These are phyloP conservation scores for Augiades crinisus DNA, from an alignment of 2,888 invertebrate genomes.

Conservation along the genomic window DNA sequence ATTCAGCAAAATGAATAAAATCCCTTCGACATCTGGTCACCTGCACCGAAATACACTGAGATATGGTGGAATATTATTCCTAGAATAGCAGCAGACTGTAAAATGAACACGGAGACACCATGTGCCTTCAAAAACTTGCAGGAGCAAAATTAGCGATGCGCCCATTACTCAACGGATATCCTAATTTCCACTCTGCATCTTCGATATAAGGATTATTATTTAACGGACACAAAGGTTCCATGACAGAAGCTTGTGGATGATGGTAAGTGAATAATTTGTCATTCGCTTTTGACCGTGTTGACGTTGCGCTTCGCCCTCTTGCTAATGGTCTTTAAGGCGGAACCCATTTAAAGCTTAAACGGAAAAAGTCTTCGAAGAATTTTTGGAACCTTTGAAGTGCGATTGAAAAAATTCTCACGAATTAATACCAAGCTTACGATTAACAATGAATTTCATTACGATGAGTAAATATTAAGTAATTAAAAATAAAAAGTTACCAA, in stretches of 20 bases:
- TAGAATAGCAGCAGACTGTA: slow-evolving; percentile 80
- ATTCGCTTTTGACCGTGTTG: slow-evolving; percentile 64
- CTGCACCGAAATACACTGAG: slow-evolving; percentile 70
- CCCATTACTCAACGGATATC: slow-evolving; percentile 12
- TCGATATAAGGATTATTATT: slow-evolving; percentile 31
- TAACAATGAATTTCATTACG: background rate
- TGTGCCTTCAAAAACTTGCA: slow-evolving; percentile 69
- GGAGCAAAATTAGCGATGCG: slow-evolving; percentile 35
- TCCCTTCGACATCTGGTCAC: slow-evolving; percentile 73
- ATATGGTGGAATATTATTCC: slow-evolving; percentile 74
- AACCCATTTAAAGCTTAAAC: slow-evolving; percentile 36
- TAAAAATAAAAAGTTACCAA: too few species aligned
- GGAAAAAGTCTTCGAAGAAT: slow-evolving; percentile 46
- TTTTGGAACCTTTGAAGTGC: slow-evolving; percentile 42
- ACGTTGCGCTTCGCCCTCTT: slow-evolving; percentile 62
- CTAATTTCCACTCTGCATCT: slow-evolving; percentile 38
- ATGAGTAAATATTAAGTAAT: background rate
- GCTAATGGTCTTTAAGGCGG: slow-evolving; percentile 63
- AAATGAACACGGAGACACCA: slow-evolving; percentile 74
- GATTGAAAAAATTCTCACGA: slow-evolving; percentile 1
- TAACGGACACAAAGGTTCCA: background rate
- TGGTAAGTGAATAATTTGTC: slow-evolving; percentile 70
- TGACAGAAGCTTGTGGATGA: slow-evolving; percentile 34
- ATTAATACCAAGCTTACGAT: background rate
- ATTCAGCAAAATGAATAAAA: slow-evolving; percentile 57